Percentiles rank a stretch among this genome's conserved stretches.
Evolutionary conservation across 2,888 invertebrate genomes (phyloP).

Genomic region (Luffia ferchaultella): DNA sequence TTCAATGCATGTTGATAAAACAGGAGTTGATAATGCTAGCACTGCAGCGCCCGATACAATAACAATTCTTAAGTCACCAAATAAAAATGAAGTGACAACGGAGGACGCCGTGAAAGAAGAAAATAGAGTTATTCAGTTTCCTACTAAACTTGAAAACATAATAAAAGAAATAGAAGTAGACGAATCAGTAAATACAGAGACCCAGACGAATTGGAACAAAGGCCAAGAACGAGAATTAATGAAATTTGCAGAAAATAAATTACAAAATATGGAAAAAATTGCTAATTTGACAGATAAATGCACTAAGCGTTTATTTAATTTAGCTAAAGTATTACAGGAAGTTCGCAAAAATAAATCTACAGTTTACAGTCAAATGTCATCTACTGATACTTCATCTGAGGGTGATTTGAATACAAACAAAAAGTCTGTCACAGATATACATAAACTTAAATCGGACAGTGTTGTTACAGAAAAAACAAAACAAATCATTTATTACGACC

Average conservation of each 20-base stretch:
- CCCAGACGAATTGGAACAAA: conserved; percentile 36
- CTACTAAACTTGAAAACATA: background rate
- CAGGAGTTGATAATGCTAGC: background rate
- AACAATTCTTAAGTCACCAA: background rate
- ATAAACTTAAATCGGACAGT: background rate
- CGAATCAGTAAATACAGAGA: conserved; percentile 11
- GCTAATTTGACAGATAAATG: conserved; percentile 56
- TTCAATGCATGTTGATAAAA: background rate
- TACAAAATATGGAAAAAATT: conserved; percentile 58
- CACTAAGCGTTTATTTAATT: conserved; percentile 48
- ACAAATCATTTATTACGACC: background rate
- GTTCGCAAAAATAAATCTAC: conserved; percentile 52
- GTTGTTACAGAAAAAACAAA: background rate
- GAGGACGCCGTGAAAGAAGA: background rate
- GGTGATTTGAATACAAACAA: conserved; percentile 34
- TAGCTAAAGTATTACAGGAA: conserved; percentile 54
- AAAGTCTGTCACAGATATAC: background rate
- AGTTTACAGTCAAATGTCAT: conserved; percentile 43
- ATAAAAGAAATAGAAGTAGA: background rate
- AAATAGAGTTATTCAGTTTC: background rate
- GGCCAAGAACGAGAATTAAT: conserved; percentile 39
- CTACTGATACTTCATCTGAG: conserved; percentile 40
- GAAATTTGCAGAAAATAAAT: conserved; percentile 46
- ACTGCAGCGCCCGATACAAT: background rate
- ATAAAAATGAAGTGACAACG: background rate